Conservation (phyloP, 2,888 invertebrate genomes). For the Parnassius glacialis region DNA sequence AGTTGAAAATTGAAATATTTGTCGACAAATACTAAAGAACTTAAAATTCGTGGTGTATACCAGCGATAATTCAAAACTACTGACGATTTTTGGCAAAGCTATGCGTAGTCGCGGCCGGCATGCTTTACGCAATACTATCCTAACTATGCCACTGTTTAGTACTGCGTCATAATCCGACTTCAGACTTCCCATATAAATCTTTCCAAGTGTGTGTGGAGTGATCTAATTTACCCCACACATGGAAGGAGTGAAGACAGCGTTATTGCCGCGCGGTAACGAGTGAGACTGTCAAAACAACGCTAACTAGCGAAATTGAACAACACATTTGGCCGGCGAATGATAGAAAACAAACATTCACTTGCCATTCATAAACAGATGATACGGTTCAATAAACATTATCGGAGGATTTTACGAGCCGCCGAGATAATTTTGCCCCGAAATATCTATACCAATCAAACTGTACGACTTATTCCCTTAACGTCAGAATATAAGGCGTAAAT, state of each 20-base stretch:
- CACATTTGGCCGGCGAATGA: conserved; percentile 72
- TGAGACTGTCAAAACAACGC: conserved; percentile 76
- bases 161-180: background rate
- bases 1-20: background rate
- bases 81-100: conserved; percentile 13
- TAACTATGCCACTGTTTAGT: background rate
- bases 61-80: conserved; percentile 2
- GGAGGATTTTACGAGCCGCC: conserved; percentile 65
- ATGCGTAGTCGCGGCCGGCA: background rate
- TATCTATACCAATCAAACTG: conserved; percentile 48
- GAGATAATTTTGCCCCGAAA: conserved; percentile 67
- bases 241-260: conserved; percentile 61
- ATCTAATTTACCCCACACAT: conserved; percentile 49
- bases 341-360: conserved; percentile 76
- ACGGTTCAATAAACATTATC: conserved; percentile 69
- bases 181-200: conserved; percentile 31
- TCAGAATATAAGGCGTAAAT: conserved; percentile 48
- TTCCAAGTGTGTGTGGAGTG: conserved; percentile 28
- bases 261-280: conserved; percentile 62
- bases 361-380: conserved; percentile 68
- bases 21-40: background rate
- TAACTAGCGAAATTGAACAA: conserved; percentile 69
- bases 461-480: conserved; percentile 40
- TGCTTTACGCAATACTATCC: background rate
- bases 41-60: background rate